Percentiles rank a stretch among this genome's conserved stretches.
Conservation (phyloP, 2,113 vertebrate genomes). For the Callospermophilus lateralis region DNA sequence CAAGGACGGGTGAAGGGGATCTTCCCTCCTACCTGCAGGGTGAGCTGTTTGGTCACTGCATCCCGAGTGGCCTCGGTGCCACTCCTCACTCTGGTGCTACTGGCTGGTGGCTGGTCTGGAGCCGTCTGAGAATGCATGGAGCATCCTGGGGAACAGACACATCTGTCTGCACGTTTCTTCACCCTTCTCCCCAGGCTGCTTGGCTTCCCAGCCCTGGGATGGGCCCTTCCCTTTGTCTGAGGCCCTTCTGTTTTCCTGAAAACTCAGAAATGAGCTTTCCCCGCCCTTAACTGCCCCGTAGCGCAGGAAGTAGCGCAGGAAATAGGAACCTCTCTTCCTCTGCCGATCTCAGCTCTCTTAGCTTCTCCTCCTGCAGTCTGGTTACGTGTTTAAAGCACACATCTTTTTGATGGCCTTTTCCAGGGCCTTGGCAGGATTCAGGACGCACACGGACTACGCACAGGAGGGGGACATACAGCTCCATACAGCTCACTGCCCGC, state of each 20-base stretch:
- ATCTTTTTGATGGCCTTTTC: too few species aligned
- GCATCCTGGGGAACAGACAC: neutral
- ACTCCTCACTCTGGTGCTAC: accelerated
- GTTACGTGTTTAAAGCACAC: accelerated
- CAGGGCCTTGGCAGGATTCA: neutral
- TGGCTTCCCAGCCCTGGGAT: neutral
- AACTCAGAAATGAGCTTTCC: neutral
- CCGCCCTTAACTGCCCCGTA: accelerated
- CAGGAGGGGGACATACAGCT: neutral
- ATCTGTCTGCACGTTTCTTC: accelerated
- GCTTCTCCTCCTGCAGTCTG: neutral
- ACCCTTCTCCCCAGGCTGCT: accelerated
- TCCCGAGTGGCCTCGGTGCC: accelerated
- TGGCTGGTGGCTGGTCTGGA: neutral
- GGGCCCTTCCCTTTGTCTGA: neutral
- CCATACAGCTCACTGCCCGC: neutral
- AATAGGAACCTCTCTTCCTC: neutral
- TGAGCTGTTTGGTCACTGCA: accelerated
- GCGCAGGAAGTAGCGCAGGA: neutral
- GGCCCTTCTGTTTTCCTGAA: neutral
- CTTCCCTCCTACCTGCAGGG: too few species aligned
- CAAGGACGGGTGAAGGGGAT: accelerated
- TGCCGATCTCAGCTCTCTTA: neutral
- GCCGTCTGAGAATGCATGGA: accelerated
- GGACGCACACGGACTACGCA: accelerated